Base-by-base conservation (phyloP, 2,113 vertebrate genomes). In the Proterorhinus semilunaris region DNA sequence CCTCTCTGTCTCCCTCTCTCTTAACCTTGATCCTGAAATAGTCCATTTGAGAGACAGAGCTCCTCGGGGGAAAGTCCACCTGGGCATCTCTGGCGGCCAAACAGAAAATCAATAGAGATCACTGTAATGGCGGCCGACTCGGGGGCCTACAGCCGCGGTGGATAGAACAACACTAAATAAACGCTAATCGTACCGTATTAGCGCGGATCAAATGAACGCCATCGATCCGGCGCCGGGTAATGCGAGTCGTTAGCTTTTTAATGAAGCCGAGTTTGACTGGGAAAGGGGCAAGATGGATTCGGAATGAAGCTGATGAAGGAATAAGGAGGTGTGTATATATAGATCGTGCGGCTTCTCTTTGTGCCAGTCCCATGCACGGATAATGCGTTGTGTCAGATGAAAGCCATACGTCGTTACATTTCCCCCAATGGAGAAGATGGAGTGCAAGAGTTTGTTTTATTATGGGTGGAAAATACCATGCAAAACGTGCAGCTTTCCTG, bases 171-270 rank as follows among this genome's bases (percentile, higher is more conserved):
- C 87, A 80, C 72, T 84, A 82, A 90, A 86, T 84, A 65, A 89
- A 89, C 87, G 79, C 72, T 84, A 82, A 90, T 87, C 83, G 85
- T 81, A 85, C 75, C 75, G 69, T 67, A 77, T 86, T 87, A 89
- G 82, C 73, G 8, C 71, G 62, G 79, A 69, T 78, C 72, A 6
- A 63, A 77, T 69, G 62, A 79, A 86, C 68, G 66, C 69, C 57
- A 91, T 92, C 70, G 87, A 92, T 89, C 70, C 15, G 44, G 13
- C 59, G 79, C 45, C 82, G 79, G 71, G 80, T 91, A 90, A 85
- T 84, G 86, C 71, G 75, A 82, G 72, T 87, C 84, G 84, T 92
- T 90, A 90, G 83, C 21, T 67, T 83, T 86, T 84, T 90, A 91
- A 91, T 89, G 84, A 91, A 85, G 90, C 83, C 50, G 71, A 83